These are phyloP conservation scores for Lumbricus terrestris DNA, from an alignment of 2,888 invertebrate genomes.

Conservation along the genomic window DNA sequence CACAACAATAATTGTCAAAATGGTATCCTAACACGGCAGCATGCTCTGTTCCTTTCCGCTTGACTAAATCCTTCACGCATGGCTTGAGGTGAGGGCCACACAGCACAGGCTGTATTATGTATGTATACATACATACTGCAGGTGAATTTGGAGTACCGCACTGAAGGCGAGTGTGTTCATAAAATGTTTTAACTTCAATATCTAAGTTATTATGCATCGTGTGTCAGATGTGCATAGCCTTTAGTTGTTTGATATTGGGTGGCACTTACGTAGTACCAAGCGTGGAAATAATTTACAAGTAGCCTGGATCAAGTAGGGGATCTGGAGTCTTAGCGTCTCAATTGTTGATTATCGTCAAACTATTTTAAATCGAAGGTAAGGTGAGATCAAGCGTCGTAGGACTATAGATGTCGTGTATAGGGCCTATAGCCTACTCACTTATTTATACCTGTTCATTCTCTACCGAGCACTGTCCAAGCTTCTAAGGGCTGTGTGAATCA, in stretches of 20 bases:
- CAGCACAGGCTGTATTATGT: background rate
- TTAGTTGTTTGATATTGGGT: background rate
- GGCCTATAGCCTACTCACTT: background rate
- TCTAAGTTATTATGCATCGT: background rate
- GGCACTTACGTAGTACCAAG: no score
- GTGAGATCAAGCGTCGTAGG: background rate
- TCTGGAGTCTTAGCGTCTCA: background rate
- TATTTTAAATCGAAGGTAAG: background rate
- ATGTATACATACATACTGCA: no score
- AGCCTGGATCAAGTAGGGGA: background rate
- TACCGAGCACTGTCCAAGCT: background rate
- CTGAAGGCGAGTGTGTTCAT: background rate
- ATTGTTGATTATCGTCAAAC: background rate
- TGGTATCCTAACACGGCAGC: background rate
- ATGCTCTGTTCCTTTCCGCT: background rate
- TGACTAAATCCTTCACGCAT: background rate
- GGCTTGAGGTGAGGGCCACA: background rate
- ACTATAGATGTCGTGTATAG: no score
- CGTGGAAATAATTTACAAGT: background rate
- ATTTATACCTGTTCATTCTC: background rate
- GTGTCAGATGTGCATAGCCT: no score
- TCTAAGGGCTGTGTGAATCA: background rate
- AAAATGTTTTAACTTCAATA: background rate
- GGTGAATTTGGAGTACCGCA: background rate
- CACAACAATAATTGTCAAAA: background rate